Evolutionary conservation across 2,888 invertebrate genomes (phyloP).

Genomic region (Caenorhabditis parvicauda): DNA sequence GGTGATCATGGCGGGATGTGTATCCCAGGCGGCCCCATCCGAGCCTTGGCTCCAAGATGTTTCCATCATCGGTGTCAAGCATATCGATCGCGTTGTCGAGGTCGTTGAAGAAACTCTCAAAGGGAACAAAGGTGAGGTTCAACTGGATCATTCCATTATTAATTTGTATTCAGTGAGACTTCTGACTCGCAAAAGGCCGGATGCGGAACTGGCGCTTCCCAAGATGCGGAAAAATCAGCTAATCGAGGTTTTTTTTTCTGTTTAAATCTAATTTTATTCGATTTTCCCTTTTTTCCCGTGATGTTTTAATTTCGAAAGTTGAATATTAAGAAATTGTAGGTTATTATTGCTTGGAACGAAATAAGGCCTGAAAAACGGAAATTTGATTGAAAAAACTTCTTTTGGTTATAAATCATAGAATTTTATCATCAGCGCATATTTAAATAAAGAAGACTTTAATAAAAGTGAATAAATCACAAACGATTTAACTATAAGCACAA

Average conservation of each 20-base stretch:
- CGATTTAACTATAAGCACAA: too few relatives aligned
- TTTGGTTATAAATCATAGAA: too few relatives aligned
- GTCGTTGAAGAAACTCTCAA: slow-evolving; percentile 96
- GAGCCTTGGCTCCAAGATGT: slow-evolving; percentile 70
- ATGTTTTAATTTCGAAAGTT: too few relatives aligned
- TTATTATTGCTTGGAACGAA: too few relatives aligned
- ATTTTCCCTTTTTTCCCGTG: too few relatives aligned
- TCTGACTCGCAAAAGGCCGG: slow-evolving; percentile 68
- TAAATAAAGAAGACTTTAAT: too few relatives aligned
- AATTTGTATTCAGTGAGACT: slow-evolving; percentile 33
- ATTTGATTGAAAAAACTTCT: too few relatives aligned
- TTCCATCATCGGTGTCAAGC: slow-evolving; percentile 94
- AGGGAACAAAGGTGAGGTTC: slow-evolving; percentile 68
- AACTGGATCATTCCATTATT: not conserved
- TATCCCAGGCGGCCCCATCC: slow-evolving; percentile 79
- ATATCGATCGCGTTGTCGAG: slow-evolving; percentile 93
- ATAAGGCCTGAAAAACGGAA: too few relatives aligned
- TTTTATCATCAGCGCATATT: too few relatives aligned
- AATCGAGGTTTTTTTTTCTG: slow-evolving; percentile 76
- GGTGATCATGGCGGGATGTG: slow-evolving; percentile 94
- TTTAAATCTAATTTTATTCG: too few relatives aligned
- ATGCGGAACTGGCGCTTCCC: slow-evolving; percentile 82
- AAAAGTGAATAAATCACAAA: too few relatives aligned
- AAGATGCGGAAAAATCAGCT: slow-evolving; percentile 93
- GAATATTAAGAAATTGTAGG: too few relatives aligned